phyloP scores from a whole-genome alignment of 2,797 vertebrate genomes.

The Scolopax bukidnonensis region DNA sequence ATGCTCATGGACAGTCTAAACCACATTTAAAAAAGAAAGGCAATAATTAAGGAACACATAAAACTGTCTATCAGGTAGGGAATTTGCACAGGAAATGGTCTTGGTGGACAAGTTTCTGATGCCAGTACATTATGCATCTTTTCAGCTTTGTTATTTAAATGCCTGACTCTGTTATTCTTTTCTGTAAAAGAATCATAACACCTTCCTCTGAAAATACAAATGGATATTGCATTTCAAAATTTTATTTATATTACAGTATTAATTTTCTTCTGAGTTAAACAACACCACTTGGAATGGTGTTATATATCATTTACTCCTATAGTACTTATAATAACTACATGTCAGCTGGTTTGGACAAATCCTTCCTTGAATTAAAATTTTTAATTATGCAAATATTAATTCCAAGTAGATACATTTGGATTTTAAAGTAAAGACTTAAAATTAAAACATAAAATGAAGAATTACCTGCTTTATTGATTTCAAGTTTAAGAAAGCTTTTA shows the following conservation, averaged over 20 bases:
- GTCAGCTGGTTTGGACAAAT: background rate
- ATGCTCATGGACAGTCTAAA: rapidly evolving
- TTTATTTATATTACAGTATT: background rate
- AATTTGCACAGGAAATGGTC: background rate
- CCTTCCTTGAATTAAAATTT: background rate
- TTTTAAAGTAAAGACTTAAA: background rate
- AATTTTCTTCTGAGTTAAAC: background rate
- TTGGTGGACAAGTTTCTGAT: background rate
- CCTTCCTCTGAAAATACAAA: background rate
- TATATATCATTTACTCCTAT: background rate
- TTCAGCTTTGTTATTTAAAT: background rate
- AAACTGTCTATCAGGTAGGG: background rate
- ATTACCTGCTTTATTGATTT: background rate
- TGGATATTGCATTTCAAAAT: background rate
- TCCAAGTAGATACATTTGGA: background rate
- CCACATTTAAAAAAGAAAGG: background rate
- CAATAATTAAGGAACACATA: background rate
- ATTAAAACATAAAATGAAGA: background rate
- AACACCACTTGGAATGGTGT: background rate
- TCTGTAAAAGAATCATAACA: background rate
- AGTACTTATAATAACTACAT: background rate
- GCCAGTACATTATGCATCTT: background rate
- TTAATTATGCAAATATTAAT: background rate
- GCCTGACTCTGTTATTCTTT: background rate
- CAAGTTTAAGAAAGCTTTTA: background rate